Conservation (phyloP, 1,140 invertebrate species). For the Drosophila baimaii region DNA sequence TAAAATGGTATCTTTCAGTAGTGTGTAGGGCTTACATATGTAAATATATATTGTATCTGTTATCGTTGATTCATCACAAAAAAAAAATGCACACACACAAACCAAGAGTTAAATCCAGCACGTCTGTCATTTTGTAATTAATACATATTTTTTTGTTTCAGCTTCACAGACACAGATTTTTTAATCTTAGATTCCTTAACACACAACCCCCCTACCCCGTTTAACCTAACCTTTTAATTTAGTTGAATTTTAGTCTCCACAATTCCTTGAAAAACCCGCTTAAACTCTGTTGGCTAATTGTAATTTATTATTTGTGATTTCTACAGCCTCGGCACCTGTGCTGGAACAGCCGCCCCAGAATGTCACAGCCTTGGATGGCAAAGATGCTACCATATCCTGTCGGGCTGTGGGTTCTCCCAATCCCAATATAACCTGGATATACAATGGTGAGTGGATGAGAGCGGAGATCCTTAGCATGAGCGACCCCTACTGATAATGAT, state of each 20-base stretch:
- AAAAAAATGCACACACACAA: neutral
- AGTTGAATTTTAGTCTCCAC: slow-evolving; percentile 9
- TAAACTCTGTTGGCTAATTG: no score
- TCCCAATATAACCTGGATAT: slow-evolving; percentile 96
- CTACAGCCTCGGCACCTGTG: slow-evolving; percentile 91
- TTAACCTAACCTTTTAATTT: slow-evolving; percentile 8
- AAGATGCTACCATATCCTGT: slow-evolving; percentile 94
- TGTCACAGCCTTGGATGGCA: slow-evolving; percentile 94
- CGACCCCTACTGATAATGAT: slow-evolving; percentile 7
- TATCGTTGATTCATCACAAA: neutral
- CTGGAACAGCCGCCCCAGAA: slow-evolving; percentile 93
- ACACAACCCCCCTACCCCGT: neutral
- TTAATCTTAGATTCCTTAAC: neutral
- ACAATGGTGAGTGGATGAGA: slow-evolving; percentile 88
- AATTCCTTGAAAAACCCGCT: no score
- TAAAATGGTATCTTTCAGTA: neutral
- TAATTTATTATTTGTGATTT: neutral
- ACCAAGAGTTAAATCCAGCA: neutral
- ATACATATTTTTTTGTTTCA: slow-evolving; percentile 12
- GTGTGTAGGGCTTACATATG: slow-evolving; percentile 12
- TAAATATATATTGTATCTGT: slow-evolving; percentile 19
- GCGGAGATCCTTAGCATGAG: neutral
- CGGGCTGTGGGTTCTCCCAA: slow-evolving; percentile 94
- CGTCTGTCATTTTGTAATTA: no score
- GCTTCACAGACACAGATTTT: neutral